Evolutionary conservation across 2,888 invertebrate genomes (phyloP).

Genomic region (Nysson spinosus): DNA sequence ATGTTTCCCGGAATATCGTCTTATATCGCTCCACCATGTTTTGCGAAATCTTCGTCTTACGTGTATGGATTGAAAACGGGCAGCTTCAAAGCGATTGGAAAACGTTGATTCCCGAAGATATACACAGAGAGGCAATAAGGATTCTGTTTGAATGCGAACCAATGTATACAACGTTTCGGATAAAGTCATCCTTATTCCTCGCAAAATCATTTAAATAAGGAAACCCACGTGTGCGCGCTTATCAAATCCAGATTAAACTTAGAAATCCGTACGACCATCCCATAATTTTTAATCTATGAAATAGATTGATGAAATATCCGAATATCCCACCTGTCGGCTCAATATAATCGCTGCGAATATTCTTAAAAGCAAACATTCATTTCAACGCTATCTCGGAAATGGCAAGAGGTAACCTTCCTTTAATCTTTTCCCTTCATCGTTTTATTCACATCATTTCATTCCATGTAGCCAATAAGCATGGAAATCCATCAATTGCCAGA

Average conservation of each 20-base stretch:
- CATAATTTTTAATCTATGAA: not conserved
- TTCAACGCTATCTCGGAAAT: conserved; percentile 6
- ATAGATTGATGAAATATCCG: too few relatives aligned
- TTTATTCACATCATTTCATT: conserved; percentile 6
- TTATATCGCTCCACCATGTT: conserved; percentile 9
- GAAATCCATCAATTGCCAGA: conserved; percentile 43
- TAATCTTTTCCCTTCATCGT: conserved; percentile 40
- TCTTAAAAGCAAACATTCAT: conserved; percentile 19
- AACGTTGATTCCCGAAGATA: conserved; percentile 15
- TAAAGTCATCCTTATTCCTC: too few relatives aligned
- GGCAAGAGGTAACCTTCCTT: conserved; percentile 18
- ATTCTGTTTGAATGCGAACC: too few relatives aligned
- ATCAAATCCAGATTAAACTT: too few relatives aligned
- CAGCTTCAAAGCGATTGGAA: conserved; percentile 33
- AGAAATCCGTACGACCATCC: not conserved
- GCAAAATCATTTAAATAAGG: too few relatives aligned
- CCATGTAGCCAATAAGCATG: conserved; percentile 11
- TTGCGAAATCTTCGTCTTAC: conserved; percentile 15
- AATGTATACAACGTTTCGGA: too few relatives aligned
- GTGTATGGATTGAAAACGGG: conserved; percentile 29
- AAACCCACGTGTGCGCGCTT: too few relatives aligned
- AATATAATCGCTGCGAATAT: conserved; percentile 4
- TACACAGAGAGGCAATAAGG: not conserved
- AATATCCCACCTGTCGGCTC: not conserved
- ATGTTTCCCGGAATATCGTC: conserved; percentile 21